A percentile compares a stretch with the other conserved stretches of the same genome.
phyloP scores from a whole-genome alignment of 2,797 vertebrate species.

The Chromobotia macracanthus region DNA sequence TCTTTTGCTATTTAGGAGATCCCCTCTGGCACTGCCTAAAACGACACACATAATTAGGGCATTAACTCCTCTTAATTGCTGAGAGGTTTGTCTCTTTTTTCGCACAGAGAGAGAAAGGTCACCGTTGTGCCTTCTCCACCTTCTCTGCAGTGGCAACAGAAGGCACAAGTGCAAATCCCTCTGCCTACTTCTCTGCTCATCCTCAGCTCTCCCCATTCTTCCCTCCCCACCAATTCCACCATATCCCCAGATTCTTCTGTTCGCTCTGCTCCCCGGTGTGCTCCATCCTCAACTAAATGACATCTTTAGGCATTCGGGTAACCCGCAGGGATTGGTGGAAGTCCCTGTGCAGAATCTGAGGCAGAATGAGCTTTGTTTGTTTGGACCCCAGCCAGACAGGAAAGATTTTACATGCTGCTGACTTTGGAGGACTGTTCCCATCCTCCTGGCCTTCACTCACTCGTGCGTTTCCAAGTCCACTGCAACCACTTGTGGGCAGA shows the following conservation, averaged over 20 bases:
- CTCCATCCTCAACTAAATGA: conserved; percentile 52
- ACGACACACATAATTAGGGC: conserved; percentile 65
- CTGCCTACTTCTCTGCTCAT: background rate
- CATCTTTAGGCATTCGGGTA: conserved; percentile 49
- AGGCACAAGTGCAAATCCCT: conserved; percentile 43
- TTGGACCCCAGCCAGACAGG: conserved; percentile 57
- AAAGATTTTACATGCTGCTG: conserved; percentile 57
- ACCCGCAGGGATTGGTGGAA: conserved; percentile 43
- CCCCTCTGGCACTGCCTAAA: conserved; percentile 64
- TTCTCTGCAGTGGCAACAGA: conserved; percentile 45
- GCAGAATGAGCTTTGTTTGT: conserved; percentile 47
- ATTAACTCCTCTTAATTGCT: conserved; percentile 64
- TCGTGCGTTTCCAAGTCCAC: conserved; percentile 34
- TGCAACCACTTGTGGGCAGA: conserved; percentile 53
- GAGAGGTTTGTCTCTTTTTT: conserved; percentile 47
- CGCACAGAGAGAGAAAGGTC: conserved; percentile 57
- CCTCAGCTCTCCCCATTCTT: conserved; percentile 23
- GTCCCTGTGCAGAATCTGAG: conserved; percentile 46
- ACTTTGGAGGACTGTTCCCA: conserved; percentile 51
- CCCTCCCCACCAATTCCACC: conserved; percentile 32
- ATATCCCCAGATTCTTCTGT: background rate
- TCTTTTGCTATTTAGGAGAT: conserved; percentile 56
- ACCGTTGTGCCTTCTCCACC: conserved; percentile 47
- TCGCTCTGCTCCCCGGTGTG: conserved; percentile 21
- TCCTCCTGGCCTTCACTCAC: conserved; percentile 1